These are phyloP conservation scores for Procavia capensis DNA, from an alignment of 2,113 vertebrate species.

Conservation along the genomic window DNA sequence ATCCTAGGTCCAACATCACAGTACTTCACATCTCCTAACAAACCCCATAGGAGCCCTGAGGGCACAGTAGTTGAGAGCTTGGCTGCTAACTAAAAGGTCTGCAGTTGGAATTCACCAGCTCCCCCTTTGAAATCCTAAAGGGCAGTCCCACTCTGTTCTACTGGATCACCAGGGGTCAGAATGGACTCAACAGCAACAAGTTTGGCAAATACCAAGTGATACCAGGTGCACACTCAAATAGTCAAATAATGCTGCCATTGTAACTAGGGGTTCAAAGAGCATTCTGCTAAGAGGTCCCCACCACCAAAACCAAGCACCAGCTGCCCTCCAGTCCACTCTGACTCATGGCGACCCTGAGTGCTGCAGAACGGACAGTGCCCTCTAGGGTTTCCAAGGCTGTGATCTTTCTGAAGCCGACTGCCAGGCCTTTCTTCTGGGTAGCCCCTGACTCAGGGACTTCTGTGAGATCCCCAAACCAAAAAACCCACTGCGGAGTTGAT, in stretches of 20 bases:
- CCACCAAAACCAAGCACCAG: background rate
- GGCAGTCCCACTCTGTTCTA: too few species aligned
- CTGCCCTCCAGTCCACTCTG: background rate
- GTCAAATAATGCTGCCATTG: background rate
- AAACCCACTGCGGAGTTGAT: too few species aligned
- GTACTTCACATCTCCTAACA: slow-evolving; percentile 22
- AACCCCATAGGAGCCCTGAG: background rate
- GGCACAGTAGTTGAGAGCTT: too few species aligned
- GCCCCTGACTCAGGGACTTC: background rate
- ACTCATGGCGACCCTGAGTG: background rate
- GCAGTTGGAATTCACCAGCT: too few species aligned
- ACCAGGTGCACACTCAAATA: background rate
- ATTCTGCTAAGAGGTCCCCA: background rate
- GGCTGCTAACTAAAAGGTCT: too few species aligned
- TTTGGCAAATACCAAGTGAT: background rate
- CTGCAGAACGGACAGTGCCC: background rate
- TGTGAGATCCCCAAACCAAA: background rate
- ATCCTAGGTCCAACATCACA: background rate
- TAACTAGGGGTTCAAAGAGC: background rate
- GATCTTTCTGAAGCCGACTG: background rate
- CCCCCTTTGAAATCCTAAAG: too few species aligned
- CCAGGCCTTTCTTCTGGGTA: background rate
- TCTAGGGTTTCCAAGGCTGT: background rate
- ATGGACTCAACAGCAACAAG: too few species aligned
- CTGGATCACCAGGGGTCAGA: too few species aligned